Evolutionary conservation across 2,113 vertebrate genomes (phyloP), one percentile per base, ranked within the genome.

Genomic region (Gallinago jamesoni): DNA sequence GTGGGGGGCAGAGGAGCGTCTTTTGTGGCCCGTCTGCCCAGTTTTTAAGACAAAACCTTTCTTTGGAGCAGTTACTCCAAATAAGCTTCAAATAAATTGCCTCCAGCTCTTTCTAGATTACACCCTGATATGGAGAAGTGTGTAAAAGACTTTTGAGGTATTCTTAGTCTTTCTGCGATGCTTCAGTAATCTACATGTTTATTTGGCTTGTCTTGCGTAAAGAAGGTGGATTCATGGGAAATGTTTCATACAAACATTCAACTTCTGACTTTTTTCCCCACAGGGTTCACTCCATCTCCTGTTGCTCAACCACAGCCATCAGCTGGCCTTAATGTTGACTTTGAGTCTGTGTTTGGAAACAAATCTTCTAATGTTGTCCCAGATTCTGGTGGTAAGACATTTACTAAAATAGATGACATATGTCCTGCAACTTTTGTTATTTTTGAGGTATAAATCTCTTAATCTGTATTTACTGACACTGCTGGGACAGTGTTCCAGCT

Each of bases 331-430:
- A 99, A 99, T 84, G 99, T 99, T 74, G 98, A 99, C 98, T 99
- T 99, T 97, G 99, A 99, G 95, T 99, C 99, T 10, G 99, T 99
- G 76, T 99, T 99, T 97, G 99, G 99, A 97, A 99, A 99, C 98
- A 99, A 99, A 97, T 98, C 99, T 92, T 98, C 98, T 92, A 99
- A 98, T 56, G 91, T 97, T 93, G 96, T 98, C 95, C 88, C 99
- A 97, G 99, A 99, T 97, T 97, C 98, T 93, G 95, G 98, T 86
- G 99, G 99, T 99, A 98, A 98, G 98, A 85, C 91, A 39, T 74
- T 90, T 96, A 39, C 31, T 89, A 79, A 77, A 84, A 82, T 87
- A 92, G 52, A 68, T 68, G 20, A 53, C 0, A 0, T 4, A 59
- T 60, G 28, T 85, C 33, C 83, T 78, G 87, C 82, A 82, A 81